Conservation (phyloP, 2,888 invertebrate species). For the Eueremaeus valkanovi region DNA sequence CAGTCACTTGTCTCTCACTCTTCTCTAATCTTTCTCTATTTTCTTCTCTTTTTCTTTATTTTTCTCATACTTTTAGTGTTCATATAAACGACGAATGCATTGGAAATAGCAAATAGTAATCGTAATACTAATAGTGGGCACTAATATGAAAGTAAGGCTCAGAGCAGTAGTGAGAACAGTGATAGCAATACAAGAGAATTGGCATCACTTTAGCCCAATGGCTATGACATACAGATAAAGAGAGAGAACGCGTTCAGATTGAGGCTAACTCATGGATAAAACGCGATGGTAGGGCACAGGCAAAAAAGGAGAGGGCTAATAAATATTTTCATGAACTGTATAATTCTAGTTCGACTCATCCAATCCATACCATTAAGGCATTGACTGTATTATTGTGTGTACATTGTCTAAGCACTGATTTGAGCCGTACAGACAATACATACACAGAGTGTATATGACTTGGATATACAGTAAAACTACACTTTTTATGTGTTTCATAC, state of each 20-base stretch:
- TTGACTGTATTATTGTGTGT: neutral
- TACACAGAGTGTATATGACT: neutral
- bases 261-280: neutral
- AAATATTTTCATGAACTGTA: neutral
- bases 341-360: neutral
- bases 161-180: neutral
- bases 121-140: neutral
- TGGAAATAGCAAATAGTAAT: neutral
- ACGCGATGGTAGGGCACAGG: neutral
- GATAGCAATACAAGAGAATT: neutral
- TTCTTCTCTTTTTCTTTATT: neutral
- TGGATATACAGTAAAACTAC: neutral
- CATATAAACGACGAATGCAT: neutral
- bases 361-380: neutral
- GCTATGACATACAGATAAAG: neutral
- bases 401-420: neutral
- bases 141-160: neutral
- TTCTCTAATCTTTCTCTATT: neutral
- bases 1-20: neutral
- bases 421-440: neutral
- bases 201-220: slow-evolving; percentile 13
- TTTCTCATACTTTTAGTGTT: neutral
- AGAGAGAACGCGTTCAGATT: neutral
- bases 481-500: neutral
- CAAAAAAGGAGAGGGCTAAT: neutral